Base-by-base conservation (phyloP, 1,140 invertebrate genomes). In the Harpegnathos saltator region DNA sequence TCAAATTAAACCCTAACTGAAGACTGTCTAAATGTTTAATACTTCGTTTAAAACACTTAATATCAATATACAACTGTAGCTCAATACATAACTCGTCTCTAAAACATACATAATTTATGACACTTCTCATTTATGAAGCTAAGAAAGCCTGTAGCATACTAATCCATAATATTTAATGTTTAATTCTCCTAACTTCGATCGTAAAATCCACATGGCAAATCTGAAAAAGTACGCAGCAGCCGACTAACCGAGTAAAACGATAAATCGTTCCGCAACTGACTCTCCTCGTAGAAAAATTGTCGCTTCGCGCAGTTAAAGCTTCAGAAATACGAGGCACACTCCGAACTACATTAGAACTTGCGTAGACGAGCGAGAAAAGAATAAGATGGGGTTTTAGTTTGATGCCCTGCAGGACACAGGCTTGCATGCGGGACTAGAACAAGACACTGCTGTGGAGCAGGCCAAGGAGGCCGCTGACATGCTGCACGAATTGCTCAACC, bases 371-470 rank as follows among this genome's bases (percentile, higher is more conserved):
- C 38, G 38, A 44, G 54, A 81, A 87, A 12, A 50, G 89, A 87
- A 89, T 92, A 85, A 88, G 91, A 90, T 91, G 91, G 92, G 93
- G 90, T 94, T 94, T 93, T 94, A 94, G 94, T 93, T 93, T 91
- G 94, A 94, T 69, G 92, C 90, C 85, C 91, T 94, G 88, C 92
- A 93, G 90, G 93, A 94, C 22, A 89, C 91, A 90, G 90, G 77
- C 90, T 91, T 94, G 92, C 93, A 94, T 93, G 93, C 89, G 33
- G 93, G 92, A 89, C 87, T 93, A 90, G 90, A 90, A 71, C 92
- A 93, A 90, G 92, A 91, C 82, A 84, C 78, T 88, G 59, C 89
- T 90, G 73, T 87, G 89, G 90, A 90, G 69, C 91, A 93, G 85
- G 83, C 91, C 85, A 92, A 91, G 89, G 93, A 94, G 85, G 86